These are phyloP conservation scores for Pontoporia blainvillei DNA, from an alignment of 2,113 vertebrate genomes.

Conservation along the genomic window DNA sequence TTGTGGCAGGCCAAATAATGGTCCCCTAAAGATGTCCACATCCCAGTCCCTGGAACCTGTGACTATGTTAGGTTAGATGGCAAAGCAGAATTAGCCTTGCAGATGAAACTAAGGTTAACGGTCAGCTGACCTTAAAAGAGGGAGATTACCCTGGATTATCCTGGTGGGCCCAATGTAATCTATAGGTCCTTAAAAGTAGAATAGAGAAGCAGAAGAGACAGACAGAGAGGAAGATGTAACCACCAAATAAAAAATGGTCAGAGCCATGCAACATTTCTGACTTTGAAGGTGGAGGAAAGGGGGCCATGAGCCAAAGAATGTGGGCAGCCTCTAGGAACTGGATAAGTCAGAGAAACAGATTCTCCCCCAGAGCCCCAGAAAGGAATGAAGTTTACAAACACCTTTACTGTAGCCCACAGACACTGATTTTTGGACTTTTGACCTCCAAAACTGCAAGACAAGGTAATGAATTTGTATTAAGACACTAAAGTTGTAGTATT, in stretches of 20 bases:
- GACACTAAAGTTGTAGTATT: neutral
- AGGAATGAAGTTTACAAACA: neutral
- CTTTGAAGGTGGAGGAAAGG: neutral
- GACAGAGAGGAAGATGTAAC: neutral
- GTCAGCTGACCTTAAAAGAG: neutral
- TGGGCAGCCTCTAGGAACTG: neutral
- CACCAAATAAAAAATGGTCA: neutral
- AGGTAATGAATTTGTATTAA: neutral
- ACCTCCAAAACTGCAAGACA: neutral
- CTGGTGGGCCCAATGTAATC: neutral
- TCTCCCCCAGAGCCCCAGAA: neutral
- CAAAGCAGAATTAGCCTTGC: neutral
- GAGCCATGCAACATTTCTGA: neutral
- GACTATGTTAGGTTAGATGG: neutral
- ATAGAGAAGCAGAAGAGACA: neutral
- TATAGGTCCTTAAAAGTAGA: neutral
- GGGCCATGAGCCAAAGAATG: neutral
- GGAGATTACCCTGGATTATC: neutral
- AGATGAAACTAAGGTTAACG: neutral
- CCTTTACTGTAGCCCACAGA: neutral
- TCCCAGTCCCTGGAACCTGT: neutral
- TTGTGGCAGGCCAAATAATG: neutral
- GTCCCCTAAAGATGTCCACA: neutral
- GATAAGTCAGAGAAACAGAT: neutral
- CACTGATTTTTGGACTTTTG: neutral